Base-by-base conservation (phyloP, 2,888 invertebrate genomes). In the Hypsopygia costalis region DNA sequence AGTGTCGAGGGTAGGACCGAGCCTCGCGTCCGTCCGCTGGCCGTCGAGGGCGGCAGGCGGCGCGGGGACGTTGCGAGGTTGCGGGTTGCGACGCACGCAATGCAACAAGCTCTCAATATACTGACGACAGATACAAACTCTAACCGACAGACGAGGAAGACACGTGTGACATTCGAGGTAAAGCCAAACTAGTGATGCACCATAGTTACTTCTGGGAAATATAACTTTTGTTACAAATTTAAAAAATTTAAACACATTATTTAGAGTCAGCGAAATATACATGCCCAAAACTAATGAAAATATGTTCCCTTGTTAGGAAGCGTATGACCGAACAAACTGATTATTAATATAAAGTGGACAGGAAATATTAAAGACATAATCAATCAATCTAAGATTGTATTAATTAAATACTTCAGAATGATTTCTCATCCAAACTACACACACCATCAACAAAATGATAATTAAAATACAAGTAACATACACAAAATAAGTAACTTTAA, bases 271-370 rank as follows among this genome's bases (percentile, higher is more conserved):
- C 81, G 71, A 79, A 83, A 77, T 81, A 72, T 75, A 82, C 88
- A 88, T 88, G 88, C 88, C 83, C 81, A 86, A 83, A 81, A 82
- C 81, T 83, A 86, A 82, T 80, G 71, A 83, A 71, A 73, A 77
- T 70, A 80, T 77, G 69, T 79, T 81, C 86, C 88, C 81, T 77
- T 75, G 87, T 87, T 88, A 87, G 82, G 85, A 83, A 88, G 88
- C 86, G 69, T 70, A 77, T 83, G 82, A 81, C 74, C 76, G 75
- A 74, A 76, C 76, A 70, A 69, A 67, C 50, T 49, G 51, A 60
- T 72, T 74, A 75, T 72, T 71, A 81, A 76, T 73, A 71, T 74
- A 71, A 74, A 78, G 70, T 69, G 69, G 72, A 74, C 68, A 73
- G 68, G 73, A 73, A 71, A 61, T 58, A 67, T 54, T 70, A 69